phyloP scores from a whole-genome alignment of 2,113 vertebrate genomes.

The Galbula dea region DNA sequence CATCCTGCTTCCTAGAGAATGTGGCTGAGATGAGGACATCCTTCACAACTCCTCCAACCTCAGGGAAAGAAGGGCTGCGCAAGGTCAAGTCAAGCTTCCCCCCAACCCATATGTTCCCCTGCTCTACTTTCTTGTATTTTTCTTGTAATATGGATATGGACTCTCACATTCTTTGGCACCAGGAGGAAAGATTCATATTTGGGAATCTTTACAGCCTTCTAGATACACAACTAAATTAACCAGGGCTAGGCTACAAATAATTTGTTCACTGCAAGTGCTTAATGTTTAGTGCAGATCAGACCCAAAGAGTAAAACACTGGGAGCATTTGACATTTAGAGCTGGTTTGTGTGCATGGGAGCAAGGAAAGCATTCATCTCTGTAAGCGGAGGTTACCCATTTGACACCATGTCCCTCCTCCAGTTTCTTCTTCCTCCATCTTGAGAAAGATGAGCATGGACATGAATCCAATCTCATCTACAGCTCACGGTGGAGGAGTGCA shows the following conservation, averaged over 20 bases:
- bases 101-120: background rate
- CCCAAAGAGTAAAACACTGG: background rate
- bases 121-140: background rate
- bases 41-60: fast-evolving
- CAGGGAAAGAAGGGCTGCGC: background rate
- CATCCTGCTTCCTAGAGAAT: background rate
- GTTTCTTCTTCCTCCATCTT: background rate
- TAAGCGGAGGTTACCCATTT: background rate
- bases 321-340: background rate
- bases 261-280: background rate
- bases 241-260: background rate
- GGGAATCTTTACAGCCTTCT: background rate
- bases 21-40: background rate
- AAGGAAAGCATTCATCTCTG: background rate
- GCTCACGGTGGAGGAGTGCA: background rate
- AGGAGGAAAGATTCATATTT: background rate
- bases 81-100: background rate
- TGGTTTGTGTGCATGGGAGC: background rate
- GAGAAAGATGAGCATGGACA: background rate
- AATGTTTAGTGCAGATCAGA: background rate
- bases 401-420: background rate
- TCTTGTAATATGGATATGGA: background rate
- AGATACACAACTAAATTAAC: background rate
- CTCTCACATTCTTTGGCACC: background rate
- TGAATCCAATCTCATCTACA: background rate